Percentiles rank a stretch among this genome's conserved stretches.
These are phyloP conservation scores for Malaclemys terrapin DNA, from an alignment of 2,113 vertebrate genomes.

Conservation along the genomic window DNA sequence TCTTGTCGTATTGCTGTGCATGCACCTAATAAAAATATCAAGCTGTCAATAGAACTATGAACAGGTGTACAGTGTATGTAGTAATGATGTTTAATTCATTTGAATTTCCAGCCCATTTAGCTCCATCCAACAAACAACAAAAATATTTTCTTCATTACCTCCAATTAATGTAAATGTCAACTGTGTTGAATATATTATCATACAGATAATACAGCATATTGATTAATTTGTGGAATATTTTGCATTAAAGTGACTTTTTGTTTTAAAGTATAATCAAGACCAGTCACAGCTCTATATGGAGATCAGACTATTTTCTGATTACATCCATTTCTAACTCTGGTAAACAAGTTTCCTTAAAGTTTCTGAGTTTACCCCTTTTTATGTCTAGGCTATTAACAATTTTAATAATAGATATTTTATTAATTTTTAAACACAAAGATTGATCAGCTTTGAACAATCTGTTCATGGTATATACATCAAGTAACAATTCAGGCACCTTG, in stretches of 20 bases:
- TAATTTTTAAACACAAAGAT: not conserved
- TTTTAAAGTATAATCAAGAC: conserved; percentile 51
- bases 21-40: conserved; percentile 79
- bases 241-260: conserved; percentile 78
- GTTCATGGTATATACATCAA: not conserved
- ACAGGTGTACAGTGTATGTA: conserved; percentile 78
- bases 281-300: conserved; percentile 49
- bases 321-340: conserved; percentile 34
- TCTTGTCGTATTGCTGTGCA: conserved; percentile 42
- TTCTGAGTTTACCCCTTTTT: not conserved
- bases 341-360: conserved; percentile 47
- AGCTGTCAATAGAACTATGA: conserved; percentile 76
- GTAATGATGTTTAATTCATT: conserved; percentile 84
- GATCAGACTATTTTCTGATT: conserved; percentile 19
- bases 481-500: not conserved
- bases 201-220: conserved; percentile 71
- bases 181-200: conserved; percentile 82
- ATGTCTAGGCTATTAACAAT: not conserved
- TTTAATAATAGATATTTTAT: not conserved
- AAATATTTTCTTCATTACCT: conserved; percentile 86
- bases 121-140: conserved; percentile 79
- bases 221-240: conserved; percentile 77
- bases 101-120: conserved; percentile 81
- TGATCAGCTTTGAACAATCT: not conserved
- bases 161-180: conserved; percentile 87